Conservation (phyloP, 2,888 invertebrate genomes). For the Apoda limacodes region DNA sequence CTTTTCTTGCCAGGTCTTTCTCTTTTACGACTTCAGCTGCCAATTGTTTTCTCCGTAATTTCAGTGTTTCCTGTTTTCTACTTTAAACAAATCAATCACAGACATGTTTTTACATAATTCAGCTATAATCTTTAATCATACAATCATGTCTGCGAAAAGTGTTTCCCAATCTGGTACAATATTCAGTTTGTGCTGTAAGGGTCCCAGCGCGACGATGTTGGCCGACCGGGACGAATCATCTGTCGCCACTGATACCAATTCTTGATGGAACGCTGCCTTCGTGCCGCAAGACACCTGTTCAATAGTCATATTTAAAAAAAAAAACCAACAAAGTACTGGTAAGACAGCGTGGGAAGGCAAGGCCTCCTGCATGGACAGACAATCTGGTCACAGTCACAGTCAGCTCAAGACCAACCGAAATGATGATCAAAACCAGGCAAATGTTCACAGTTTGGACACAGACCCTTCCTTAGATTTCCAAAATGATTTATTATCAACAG, state of each 20-base stretch:
- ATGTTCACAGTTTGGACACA: no score
- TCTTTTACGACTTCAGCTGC: no score
- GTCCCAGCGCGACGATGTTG: conserved; percentile 66
- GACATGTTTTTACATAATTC: conserved; percentile 1
- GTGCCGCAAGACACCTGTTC: conserved; percentile 66
- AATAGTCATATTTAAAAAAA: no score
- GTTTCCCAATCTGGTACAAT: conserved; percentile 70
- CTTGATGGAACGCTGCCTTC: conserved; percentile 68
- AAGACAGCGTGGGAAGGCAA: no score
- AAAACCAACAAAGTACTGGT: no score
- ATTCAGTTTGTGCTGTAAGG: conserved; percentile 67
- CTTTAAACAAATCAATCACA: neutral
- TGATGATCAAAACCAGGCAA: neutral
- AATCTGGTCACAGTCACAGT: no score
- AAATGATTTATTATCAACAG: no score
- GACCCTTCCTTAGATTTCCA: no score
- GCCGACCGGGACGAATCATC: conserved; percentile 67
- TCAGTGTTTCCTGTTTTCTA: conserved; percentile 2
- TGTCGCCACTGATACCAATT: conserved; percentile 64
- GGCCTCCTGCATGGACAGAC: no score
- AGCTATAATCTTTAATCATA: conserved; percentile 21
- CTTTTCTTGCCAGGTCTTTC: no score
- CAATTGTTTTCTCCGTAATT: conserved; percentile 1
- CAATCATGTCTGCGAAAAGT: conserved; percentile 39
- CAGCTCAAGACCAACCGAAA: no score